Percentiles rank a stretch among this genome's conserved stretches.
Conservation (phyloP, 2,113 vertebrate genomes). For the Pipra filicauda region DNA sequence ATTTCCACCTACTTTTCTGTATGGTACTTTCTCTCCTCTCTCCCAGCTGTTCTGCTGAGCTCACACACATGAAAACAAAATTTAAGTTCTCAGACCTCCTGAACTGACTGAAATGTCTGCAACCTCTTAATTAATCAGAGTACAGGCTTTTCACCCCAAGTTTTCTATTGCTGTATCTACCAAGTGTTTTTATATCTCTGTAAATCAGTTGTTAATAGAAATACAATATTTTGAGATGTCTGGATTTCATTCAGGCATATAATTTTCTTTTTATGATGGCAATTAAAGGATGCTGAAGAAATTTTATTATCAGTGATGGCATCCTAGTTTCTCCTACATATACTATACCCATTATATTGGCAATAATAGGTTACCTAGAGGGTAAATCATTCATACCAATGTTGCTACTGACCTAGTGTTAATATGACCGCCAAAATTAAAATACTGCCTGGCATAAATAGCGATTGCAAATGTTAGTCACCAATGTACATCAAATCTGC, state of each 20-base stretch:
- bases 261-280: conserved; percentile 5
- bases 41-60: not conserved
- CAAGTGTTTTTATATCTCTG: not conserved
- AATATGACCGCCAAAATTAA: not conserved
- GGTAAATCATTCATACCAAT: not conserved
- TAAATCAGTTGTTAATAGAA: not conserved
- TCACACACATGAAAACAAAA: not conserved
- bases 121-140: not conserved
- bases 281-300: not conserved
- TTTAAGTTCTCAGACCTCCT: not conserved
- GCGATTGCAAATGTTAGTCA: not conserved
- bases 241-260: not conserved
- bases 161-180: not conserved
- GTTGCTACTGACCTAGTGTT: not conserved
- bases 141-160: not conserved
- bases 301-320: not conserved
- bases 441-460: not conserved
- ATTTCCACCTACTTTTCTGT: not conserved
- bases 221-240: not conserved
- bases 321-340: not conserved
- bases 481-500: not conserved
- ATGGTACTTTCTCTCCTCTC: not conserved
- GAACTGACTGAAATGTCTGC: not conserved
- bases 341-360: not conserved
- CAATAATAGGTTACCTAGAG: not conserved